A percentile compares a stretch with the other conserved stretches of the same genome.
phyloP scores from a whole-genome alignment of 2,888 invertebrate genomes.

The Mesodorylaimus sp. region DNA sequence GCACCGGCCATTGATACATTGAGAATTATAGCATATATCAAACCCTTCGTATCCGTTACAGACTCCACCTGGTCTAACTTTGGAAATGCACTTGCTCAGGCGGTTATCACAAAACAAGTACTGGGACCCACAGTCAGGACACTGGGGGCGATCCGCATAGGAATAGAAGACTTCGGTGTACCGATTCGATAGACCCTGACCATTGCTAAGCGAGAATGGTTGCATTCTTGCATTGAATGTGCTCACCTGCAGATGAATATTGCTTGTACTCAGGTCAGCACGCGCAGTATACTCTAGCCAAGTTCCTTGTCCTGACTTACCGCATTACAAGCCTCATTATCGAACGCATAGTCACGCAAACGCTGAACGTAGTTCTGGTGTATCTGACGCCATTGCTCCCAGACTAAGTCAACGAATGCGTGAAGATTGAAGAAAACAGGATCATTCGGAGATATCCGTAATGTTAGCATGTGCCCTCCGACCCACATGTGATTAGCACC shows the following conservation, averaged over 20 bases:
- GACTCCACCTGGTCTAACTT: conserved; percentile 20
- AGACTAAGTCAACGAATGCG: conserved; percentile 29
- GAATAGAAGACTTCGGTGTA: conserved; percentile 9
- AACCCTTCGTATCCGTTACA: conserved; percentile 20
- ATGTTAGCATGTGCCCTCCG: conserved; percentile 28
- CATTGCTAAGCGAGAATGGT: conserved; percentile 10
- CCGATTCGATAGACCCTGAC: conserved; percentile 8
- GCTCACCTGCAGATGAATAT: no score
- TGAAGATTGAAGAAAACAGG: conserved; percentile 32
- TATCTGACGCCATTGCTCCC: conserved; percentile 26
- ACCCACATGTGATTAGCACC: conserved; percentile 26
- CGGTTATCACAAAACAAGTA: conserved; percentile 20
- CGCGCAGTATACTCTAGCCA: no score
- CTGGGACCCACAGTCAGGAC: conserved; percentile 10
- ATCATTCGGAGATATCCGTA: conserved; percentile 28
- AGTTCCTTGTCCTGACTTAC: conserved; percentile 1
- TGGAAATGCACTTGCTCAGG: conserved; percentile 18
- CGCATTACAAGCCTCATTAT: conserved; percentile 7
- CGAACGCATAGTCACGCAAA: conserved; percentile 7
- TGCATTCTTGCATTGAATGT: conserved; percentile 7
- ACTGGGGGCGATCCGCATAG: conserved; percentile 9
- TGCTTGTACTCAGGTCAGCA: no score
- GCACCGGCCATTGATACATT: not conserved
- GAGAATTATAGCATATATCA: conserved; percentile 20
- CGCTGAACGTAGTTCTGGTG: conserved; percentile 13